Evolutionary conservation across 2,888 invertebrate species (phyloP).

Genomic region (Pyrrhia umbra): DNA sequence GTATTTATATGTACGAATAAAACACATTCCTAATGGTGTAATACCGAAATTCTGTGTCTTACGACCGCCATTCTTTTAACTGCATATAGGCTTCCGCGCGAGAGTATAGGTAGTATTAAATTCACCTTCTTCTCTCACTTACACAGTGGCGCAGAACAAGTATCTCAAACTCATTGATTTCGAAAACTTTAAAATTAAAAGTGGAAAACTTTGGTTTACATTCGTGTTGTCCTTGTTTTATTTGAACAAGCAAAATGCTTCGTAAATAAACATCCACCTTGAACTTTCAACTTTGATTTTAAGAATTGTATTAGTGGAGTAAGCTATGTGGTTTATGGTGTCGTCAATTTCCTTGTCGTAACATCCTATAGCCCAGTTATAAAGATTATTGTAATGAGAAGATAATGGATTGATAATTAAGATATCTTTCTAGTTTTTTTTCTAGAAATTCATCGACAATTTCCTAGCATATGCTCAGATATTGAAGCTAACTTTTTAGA

Average conservation of each 20-base stretch:
- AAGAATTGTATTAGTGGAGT: conserved; percentile 6
- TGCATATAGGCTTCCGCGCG: too few relatives aligned
- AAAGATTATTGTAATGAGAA: too few relatives aligned
- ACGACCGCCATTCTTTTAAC: too few relatives aligned
- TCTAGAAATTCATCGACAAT: too few relatives aligned
- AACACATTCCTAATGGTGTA: too few relatives aligned
- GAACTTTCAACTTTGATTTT: conserved; percentile 31
- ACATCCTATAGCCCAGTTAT: too few relatives aligned
- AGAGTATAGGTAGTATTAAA: neutral
- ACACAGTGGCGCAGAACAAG: neutral
- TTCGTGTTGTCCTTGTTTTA: conserved; percentile 40
- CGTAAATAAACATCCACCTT: conserved; percentile 35
- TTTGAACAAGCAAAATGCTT: conserved; percentile 28
- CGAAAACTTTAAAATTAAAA: conserved; percentile 28
- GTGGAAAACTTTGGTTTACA: conserved; percentile 39
- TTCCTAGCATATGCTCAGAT: too few relatives aligned
- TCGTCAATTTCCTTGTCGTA: neutral
- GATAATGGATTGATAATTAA: too few relatives aligned
- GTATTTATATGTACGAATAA: too few relatives aligned
- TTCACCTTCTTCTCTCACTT: neutral
- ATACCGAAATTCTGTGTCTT: too few relatives aligned
- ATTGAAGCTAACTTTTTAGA: too few relatives aligned
- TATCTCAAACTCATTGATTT: conserved; percentile 35
- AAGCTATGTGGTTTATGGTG: neutral
- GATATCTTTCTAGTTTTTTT: too few relatives aligned